Base-by-base conservation (phyloP, 2,888 invertebrate species). In the Corbicula japonica region DNA sequence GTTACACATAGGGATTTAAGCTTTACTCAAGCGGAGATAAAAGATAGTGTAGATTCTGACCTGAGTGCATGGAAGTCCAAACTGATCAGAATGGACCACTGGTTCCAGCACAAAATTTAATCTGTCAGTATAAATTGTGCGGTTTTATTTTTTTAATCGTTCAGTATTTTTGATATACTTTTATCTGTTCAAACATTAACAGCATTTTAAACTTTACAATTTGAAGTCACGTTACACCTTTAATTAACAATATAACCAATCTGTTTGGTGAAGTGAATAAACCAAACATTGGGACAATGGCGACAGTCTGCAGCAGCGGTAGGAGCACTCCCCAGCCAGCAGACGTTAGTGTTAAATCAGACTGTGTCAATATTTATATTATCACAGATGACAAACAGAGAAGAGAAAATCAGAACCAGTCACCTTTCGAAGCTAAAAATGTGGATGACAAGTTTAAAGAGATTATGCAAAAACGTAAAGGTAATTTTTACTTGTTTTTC, bases 361-460 rank as follows among this genome's bases (percentile, higher is more conserved):
- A 83, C 52, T 69, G 60, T 70, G 83, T 83, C 34, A 78, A 83
- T 66, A 83, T 83, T 78, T 83, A 70, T 70, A 83, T 83, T 58
- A 73, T 80, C 54, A 76, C 83, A 83, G 83, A 83, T 46, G 83
- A 83, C 76, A 80, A 80, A 52, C 75, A 78, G 32, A 74, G 54
- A 44, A 54, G 62, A n/a, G 77, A 73, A 46, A 65, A 65, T 35
- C 50, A 72, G 58, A 65, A 68, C 12, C 32, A 32, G 1, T 41
- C 74, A 5, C 56, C 65, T 10, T 62, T 70, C 30, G 77, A 80
- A 58, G 89, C 90, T 6, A 88, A 88, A 58, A 87, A 90, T 56
- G 86, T 90, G 0, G 90, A 91, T 61, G 86, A 86, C 52, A 90
- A 89, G 63, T 91, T 90, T 73, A 87, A 88, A 73, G 89, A 90